Base-by-base conservation (phyloP, 1,140 invertebrate genomes). In the Vanessa tameamea region DNA sequence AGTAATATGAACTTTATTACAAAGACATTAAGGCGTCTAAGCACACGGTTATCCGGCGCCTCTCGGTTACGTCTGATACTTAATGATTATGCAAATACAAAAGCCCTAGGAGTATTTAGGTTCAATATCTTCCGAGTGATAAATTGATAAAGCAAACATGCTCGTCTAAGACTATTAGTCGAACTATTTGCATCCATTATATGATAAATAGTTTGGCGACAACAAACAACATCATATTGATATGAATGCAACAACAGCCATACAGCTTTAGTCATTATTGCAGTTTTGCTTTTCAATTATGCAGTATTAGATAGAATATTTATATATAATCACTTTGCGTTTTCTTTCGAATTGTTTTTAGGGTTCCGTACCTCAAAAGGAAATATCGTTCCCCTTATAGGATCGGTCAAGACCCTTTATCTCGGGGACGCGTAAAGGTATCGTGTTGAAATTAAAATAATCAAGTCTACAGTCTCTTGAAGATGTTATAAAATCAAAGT, bases 1-100 rank as follows among this genome's bases (percentile, higher is more conserved):
- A 77, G 75, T 78, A 77, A 77, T 73, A 26, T 77, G 50, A 26
- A 57, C 75, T 51, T 47, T 79, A 79, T 77, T 66, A 50, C 64
- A 67, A 64, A 59, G 20, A 61, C 11, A 53, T 50, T 71, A 78
- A 77, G 69, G 55, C 37, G 47, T 74, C 72, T 79, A 50, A 71
- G 51, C 47, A 69, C 43, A 37, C 66, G 64, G 51, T 48, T 37
- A 64, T n/a, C 61, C 59, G 76, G 76, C 75, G 76, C 75, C 78
- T 47, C 65, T 72, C 31, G 47, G 76, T 82, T 85, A 80, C 79
- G 78, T 82, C 77, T 70, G 70, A 85, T 87, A 81, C 69, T 82
- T 87, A 87, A 87, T 86, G 85, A 84, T 88, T 88, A 88, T 89
- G 87, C 86, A 89, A 88, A 88, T 88, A 86, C 75, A 72, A 73